Percentiles rank a stretch among this genome's conserved stretches.
phyloP scores from a whole-genome alignment of 2,113 vertebrate genomes.

The Gallinago media region DNA sequence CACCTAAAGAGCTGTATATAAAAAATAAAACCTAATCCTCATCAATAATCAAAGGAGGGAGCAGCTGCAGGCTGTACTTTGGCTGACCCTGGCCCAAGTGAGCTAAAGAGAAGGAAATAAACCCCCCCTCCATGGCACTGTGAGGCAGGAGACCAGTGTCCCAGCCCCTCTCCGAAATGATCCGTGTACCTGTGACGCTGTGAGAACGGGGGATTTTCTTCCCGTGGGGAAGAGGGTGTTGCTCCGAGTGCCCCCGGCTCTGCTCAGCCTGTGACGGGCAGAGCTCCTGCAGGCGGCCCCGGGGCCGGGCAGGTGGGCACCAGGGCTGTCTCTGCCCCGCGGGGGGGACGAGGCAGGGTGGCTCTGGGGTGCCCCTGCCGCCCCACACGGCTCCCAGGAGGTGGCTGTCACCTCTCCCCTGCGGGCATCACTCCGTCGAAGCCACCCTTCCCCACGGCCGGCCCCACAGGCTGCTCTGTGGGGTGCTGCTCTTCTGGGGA shows the following conservation, averaged over 20 bases:
- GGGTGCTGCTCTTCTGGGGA: background rate
- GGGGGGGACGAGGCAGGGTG: background rate
- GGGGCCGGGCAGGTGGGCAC: background rate
- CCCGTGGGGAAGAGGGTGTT: background rate
- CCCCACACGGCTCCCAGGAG: background rate
- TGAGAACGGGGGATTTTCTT: background rate
- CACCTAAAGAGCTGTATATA: background rate
- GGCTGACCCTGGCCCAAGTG: slow-evolving; percentile 10
- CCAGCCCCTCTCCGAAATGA: background rate
- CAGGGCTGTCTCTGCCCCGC: background rate
- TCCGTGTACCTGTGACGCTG: fast-evolving
- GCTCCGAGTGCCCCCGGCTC: too few species aligned
- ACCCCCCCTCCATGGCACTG: background rate
- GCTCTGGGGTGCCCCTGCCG: background rate
- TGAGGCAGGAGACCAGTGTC: background rate
- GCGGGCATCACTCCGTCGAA: background rate
- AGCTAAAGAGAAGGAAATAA: background rate
- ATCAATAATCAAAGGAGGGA: slow-evolving; percentile 33
- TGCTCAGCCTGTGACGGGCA: background rate
- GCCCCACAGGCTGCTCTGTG: background rate
- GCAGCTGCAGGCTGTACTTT: slow-evolving; percentile 50
- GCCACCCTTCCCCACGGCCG: background rate
- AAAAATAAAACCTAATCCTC: slow-evolving; percentile 21
- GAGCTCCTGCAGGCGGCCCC: fast-evolving
- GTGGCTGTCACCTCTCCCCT: background rate